Base-by-base conservation (phyloP, 1,140 invertebrate species). In the Halictus rubicundus region DNA sequence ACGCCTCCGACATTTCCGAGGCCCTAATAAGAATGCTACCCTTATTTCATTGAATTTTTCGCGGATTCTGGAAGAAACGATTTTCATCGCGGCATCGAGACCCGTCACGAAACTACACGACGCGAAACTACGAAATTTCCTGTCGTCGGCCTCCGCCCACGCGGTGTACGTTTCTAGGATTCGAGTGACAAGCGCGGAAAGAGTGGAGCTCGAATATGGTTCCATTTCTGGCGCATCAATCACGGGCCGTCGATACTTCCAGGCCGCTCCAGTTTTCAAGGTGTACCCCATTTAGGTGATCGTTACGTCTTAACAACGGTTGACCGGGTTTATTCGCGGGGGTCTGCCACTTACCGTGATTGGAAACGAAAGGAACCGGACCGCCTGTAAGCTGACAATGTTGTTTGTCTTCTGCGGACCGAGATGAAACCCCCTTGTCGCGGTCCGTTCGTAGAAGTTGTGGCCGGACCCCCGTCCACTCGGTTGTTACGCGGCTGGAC, bases 281-380 rank as follows among this genome's bases (percentile, higher is more conserved):
- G 37, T 37, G 37, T 32, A 32, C 69, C 69, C 54, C 66, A 70
- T 59, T 77, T 61, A 49, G 75, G 21, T 0, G 57, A 49, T 70
- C 75, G 37, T 70, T 52, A 52, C 57, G 66, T 52, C 57, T 77
- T 77, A 77, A 77, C 42, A 77, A 66, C 66, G 9, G 23, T 9
- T 1, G 42, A 0, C 42, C 32, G 21, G 14, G n/a, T 32, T 19
- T 19, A 10, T n/a, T 0, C 64, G 14, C 23, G 4, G 57, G 32
- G 32, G 32, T 32, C 61, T 54, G 75, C 39, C 68, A 70, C 75
- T 77, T 77, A 77, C 49, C 75, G 54, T 61, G 75, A 77, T 77
- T 77, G 75, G 57, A 6, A 57, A 32, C 21, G 60, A 65, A 72
- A 19, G 32, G 46, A 71, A 37, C 3, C 12, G n/a, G 16, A n/a